Conservation (phyloP, 1,140 invertebrate genomes). For the Limonius californicus region DNA sequence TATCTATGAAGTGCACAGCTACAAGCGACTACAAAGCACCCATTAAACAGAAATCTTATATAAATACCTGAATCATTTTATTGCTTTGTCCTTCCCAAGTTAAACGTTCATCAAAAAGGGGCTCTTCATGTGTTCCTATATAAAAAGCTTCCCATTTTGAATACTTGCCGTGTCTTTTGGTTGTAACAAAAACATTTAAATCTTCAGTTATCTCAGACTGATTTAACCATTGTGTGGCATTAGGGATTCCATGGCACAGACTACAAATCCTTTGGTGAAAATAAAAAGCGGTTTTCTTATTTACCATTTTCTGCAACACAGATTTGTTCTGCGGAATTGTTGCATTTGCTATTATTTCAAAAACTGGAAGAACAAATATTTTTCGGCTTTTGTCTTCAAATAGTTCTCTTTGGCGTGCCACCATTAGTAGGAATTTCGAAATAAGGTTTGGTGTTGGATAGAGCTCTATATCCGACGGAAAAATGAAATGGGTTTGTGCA, state of each 20-base stretch:
- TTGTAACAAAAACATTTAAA: conserved; percentile 37
- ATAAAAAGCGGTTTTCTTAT: conserved; percentile 48
- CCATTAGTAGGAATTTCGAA: not conserved
- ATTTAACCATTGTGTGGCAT: conserved; percentile 36
- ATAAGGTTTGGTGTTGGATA: conserved; percentile 40
- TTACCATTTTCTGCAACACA: conserved; percentile 47
- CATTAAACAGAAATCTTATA: no score
- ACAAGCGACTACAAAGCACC: no score
- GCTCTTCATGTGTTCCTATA: conserved; percentile 58
- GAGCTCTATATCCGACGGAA: conserved; percentile 53
- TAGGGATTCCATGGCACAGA: conserved; percentile 52
- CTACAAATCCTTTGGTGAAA: conserved; percentile 58
- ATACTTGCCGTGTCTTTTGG: conserved; percentile 46
- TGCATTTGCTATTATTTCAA: conserved; percentile 48
- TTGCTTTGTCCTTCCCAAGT: conserved; percentile 59
- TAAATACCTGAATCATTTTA: conserved; percentile 62
- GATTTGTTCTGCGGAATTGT: conserved; percentile 43
- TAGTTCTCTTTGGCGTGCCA: not conserved
- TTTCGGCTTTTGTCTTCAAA: conserved; percentile 31
- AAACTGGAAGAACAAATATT: conserved; percentile 49
- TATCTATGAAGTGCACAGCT: no score
- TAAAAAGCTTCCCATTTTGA: conserved; percentile 59
- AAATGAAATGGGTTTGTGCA: conserved; percentile 47
- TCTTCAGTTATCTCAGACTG: conserved; percentile 24
- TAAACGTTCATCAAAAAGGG: conserved; percentile 57